Conservation (phyloP, 2,797 vertebrate species). For the Synanceia verrucosa region DNA sequence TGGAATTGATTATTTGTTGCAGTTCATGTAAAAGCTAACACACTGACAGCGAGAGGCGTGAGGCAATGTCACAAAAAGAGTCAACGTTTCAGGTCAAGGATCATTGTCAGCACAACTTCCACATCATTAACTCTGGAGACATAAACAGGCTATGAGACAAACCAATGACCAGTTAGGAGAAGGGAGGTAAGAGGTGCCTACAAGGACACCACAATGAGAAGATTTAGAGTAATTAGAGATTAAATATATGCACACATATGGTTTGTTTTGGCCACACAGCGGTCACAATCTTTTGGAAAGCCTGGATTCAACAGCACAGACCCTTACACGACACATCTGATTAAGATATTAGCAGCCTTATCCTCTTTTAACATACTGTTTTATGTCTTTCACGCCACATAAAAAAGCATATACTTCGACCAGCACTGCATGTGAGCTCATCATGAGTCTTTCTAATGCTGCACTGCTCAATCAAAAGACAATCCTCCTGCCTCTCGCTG, state of each 20-base stretch:
- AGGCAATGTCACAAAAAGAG: neutral
- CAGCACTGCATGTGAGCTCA: neutral
- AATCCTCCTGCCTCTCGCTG: conserved; percentile 34
- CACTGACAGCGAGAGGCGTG: no score
- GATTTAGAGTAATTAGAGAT: neutral
- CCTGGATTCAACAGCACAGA: neutral
- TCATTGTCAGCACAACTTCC: neutral
- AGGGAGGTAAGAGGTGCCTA: neutral
- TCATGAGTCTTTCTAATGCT: conserved; percentile 17
- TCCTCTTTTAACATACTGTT: neutral
- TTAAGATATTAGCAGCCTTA: neutral
- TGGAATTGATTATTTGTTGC: no score
- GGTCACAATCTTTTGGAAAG: neutral
- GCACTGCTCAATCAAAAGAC: conserved; percentile 35
- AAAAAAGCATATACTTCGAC: neutral
- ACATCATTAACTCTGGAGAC: neutral
- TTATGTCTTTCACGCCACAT: conserved; percentile 4
- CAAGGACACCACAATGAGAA: neutral
- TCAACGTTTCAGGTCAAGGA: neutral
- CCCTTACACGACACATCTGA: neutral
- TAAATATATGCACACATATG: neutral
- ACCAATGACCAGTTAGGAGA: neutral
- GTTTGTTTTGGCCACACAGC: neutral
- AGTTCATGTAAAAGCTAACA: no score
- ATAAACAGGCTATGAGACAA: neutral